Base-by-base conservation (phyloP, 2,113 vertebrate genomes). In the Sander vitreus region DNA sequence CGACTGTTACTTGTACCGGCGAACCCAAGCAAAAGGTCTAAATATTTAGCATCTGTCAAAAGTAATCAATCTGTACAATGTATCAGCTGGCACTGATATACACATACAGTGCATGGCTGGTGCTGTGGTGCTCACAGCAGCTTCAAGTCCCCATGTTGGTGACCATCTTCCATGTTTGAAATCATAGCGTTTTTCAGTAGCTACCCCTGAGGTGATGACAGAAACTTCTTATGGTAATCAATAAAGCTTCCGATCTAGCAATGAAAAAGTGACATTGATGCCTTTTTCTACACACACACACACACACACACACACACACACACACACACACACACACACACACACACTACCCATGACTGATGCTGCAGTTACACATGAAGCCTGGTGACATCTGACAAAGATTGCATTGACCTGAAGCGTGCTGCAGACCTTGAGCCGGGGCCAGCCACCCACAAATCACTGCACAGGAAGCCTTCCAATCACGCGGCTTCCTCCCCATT, bases 301-400 rank as follows among this genome's bases (percentile, higher is more conserved):
- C 1, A 19, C 71, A 48, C 45, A 51, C 64, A 39, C 1, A n/a
- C 71, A 48, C 45, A 51, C 64, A 39, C 39, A 39, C 39, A 27
- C 6, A n/a, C 57, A 25, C 10, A 39, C 39, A 39, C 39, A 27
- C 6, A n/a, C 57, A 25, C 10, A 43, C 39, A 43, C 39, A 43
- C 1, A n/a, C 71, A 53, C 43, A 51, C 64, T 15, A 23, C 0
- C 77, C 19, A 21, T 13, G 68, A 78, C 45, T 48, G 69, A 66
- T 58, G 64, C 53, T 43, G 54, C 73, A 72, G 53, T 36, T 74
- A 18, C 65, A 73, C 67, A 47, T 15, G 18, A 58, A 93, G 88
- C 93, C 85, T 79, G 81, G 86, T 85, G 81, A 65, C 90, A 62
- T 81, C 85, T 50, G 85, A 97, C 96, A 97, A 96, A 96, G 96